Evolutionary conservation across 2,797 vertebrate genomes (phyloP).

Genomic region (Centroberyx gerrardi): DNA sequence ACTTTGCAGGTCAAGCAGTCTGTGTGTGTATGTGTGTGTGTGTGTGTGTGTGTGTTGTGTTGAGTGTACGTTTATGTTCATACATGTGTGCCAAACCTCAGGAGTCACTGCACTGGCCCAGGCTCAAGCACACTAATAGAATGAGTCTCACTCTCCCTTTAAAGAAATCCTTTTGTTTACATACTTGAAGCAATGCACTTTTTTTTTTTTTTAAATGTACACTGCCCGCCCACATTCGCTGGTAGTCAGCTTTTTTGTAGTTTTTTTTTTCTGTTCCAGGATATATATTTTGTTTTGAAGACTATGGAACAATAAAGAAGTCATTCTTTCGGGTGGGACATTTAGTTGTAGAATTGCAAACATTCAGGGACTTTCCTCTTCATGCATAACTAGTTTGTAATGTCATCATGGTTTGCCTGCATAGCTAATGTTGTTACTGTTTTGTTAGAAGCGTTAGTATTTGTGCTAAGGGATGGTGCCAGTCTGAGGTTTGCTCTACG

Average conservation of each 20-base stretch:
- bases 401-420: conserved; percentile 41
- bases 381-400: conserved; percentile 48
- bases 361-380: conserved; percentile 83
- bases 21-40: conserved; percentile 10
- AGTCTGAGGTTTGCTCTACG: conserved; percentile 36
- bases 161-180: conserved; percentile 83
- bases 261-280: conserved; percentile 44
- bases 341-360: conserved; percentile 66
- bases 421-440: conserved; percentile 14
- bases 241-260: conserved; percentile 44
- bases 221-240: conserved; percentile 56
- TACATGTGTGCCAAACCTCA: conserved; percentile 79
- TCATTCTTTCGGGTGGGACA: conserved; percentile 51
- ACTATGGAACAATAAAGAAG: conserved; percentile 63
- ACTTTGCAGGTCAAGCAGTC: not conserved
- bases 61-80: conserved; percentile 28
- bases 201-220: conserved; percentile 63
- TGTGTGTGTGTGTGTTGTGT: conserved; percentile 12
- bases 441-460: conserved; percentile 31
- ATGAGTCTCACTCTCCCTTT: conserved; percentile 66
- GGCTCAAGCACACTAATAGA: conserved; percentile 65
- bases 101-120: conserved; percentile 69
- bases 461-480: conserved; percentile 41
- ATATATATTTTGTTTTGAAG: conserved; percentile 58
- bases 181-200: conserved; percentile 90